A percentile compares a stretch with the other conserved stretches of the same genome.
phyloP scores from a whole-genome alignment of 2,113 vertebrate species.

The Psittacula cyanocephala region DNA sequence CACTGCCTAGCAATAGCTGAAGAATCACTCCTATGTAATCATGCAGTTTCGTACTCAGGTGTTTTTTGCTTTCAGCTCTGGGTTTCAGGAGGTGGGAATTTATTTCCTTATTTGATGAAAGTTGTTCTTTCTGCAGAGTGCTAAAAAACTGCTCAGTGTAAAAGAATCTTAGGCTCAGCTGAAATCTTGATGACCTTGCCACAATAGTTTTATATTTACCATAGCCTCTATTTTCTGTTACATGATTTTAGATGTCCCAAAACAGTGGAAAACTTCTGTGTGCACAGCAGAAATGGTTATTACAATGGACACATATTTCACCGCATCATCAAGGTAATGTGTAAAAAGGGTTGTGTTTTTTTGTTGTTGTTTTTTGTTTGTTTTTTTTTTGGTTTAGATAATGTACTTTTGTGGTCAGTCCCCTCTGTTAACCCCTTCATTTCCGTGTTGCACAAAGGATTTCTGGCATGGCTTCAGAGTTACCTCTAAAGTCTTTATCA shows the following conservation, averaged over 20 bases:
- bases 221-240: not conserved
- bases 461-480: not conserved
- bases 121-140: not conserved
- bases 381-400: not conserved
- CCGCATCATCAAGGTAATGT: conserved; percentile 91
- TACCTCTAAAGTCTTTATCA: not conserved
- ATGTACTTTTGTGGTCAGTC: not conserved
- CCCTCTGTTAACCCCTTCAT: not conserved
- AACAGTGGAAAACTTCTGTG: conserved; percentile 99
- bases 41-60: not conserved
- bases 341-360: not conserved
- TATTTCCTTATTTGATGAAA: not conserved
- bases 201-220: not conserved
- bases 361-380: not conserved
- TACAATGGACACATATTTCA: conserved; percentile 96
- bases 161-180: not conserved
- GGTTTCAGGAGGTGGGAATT: not conserved
- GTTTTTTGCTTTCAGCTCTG: not conserved
- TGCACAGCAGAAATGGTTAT: conserved; percentile 96
- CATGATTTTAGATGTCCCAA: conserved; percentile 87
- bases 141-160: not conserved
- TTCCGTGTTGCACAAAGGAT: not conserved
- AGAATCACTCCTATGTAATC: not conserved
- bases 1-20: not conserved
- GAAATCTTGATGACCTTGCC: not conserved